A percentile compares a stretch with the other conserved stretches of the same genome.
Evolutionary conservation across 2,113 vertebrate genomes (phyloP).

Genomic region (Bubo scandiacus): DNA sequence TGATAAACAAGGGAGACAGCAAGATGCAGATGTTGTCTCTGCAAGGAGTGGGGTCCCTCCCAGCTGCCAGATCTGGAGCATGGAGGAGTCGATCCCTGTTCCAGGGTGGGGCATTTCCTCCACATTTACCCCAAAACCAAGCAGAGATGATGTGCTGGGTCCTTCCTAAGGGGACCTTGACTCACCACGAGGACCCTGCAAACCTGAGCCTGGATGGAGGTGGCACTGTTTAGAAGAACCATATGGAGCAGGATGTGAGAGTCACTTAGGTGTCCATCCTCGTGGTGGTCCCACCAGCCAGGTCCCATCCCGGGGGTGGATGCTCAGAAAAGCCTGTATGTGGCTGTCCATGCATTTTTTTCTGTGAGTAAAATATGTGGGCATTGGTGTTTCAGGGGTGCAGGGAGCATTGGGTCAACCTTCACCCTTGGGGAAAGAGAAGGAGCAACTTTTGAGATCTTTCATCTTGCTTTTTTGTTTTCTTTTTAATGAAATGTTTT

Average conservation of each 20-base stretch:
- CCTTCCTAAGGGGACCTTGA: not conserved
- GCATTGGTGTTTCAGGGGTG: too few species aligned
- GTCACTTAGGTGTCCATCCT: not conserved
- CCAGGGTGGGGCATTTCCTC: not conserved
- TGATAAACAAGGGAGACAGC: not conserved
- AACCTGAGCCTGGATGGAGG: not conserved
- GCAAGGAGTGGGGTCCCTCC: not conserved
- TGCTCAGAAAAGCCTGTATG: not conserved
- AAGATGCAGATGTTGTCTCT: not conserved
- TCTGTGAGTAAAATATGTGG: fast-evolving
- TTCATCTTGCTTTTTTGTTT: not conserved
- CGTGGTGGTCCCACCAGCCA: fast-evolving
- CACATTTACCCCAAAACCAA: not conserved
- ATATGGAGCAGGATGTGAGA: not conserved
- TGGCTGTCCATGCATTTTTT: not conserved
- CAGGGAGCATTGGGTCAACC: not conserved
- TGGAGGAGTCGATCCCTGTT: not conserved
- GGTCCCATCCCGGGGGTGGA: too few species aligned
- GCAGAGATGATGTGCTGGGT: not conserved
- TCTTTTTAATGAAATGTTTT: not conserved
- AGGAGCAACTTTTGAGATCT: not conserved
- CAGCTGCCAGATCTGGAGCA: not conserved
- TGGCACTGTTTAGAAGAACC: not conserved
- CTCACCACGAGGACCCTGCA: not conserved
- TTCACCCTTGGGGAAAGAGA: not conserved